Base-by-base conservation (phyloP, 2,888 invertebrate species). In the Gonocerus acuteangulatus region DNA sequence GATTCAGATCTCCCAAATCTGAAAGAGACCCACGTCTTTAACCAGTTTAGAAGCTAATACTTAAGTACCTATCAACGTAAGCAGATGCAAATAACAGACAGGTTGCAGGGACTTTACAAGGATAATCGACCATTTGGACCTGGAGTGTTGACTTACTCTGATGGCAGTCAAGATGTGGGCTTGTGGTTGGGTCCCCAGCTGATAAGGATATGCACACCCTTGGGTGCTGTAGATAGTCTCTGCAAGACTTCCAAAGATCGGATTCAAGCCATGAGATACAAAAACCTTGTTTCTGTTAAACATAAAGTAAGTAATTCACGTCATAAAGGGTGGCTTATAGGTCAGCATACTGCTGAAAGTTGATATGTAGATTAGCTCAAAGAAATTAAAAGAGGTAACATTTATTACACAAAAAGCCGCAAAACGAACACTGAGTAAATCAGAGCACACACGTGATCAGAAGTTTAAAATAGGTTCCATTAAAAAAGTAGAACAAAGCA, bases 141-240 rank as follows among this genome's bases (percentile, higher is more conserved):
- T 15, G 64, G 64, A 22, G 56, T 64, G 7, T 19, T 64, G 47
- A 64, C 64, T 11, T 49, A 56, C 9, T 11, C 39, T 13, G 39
- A 59, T 36, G 59, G 62, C 15, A 27, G 34, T 3, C 62, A 61
- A 47, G 56, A 62, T 42, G 64, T 64, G n/a, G 64, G 64, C 13
- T 51, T 62, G 21, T 64, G 64, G 64, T 34, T n/a, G 32, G 62
- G 62, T 1, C 49, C 49, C 22, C 54, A 60, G 6, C 21, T 64
- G 2, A 27, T 62, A 32, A 51, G 64, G 11, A 49, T 64, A 9
- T 56, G 54, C 34, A 18, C 16, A 13, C 23, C 42, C 0, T 56
- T 62, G 9, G 19, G 19, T 7, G 6, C 13, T n/a, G 27, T 64
- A 7, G 21, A 60, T 36, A 42, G 48, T 21, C 52, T 64, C 6